A percentile compares a stretch with the other conserved stretches of the same genome.
These are phyloP conservation scores for Adelges cooleyi DNA, from an alignment of 1,140 invertebrate species.

Conservation along the genomic window DNA sequence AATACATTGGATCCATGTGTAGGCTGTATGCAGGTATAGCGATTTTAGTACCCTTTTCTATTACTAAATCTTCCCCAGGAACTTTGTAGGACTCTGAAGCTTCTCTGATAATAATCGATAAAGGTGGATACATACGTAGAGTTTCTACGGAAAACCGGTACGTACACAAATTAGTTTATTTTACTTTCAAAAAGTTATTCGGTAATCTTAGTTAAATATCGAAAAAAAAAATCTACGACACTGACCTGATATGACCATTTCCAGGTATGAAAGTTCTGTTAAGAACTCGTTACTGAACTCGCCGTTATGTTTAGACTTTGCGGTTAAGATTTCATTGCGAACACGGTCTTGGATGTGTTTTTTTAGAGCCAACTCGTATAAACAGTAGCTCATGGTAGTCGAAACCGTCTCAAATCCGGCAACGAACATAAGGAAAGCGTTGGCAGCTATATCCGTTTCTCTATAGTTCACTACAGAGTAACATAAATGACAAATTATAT, in stretches of 20 bases:
- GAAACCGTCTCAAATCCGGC: conserved; percentile 32
- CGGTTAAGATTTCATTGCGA: conserved; percentile 23
- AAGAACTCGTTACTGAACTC: conserved; percentile 43
- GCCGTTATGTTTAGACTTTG: conserved; percentile 38
- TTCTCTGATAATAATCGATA: conserved; percentile 42
- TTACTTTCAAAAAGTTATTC: too few species aligned
- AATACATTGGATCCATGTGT: conserved; percentile 40
- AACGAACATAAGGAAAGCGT: conserved; percentile 31
- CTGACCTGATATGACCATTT: conserved; percentile 38
- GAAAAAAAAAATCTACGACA: too few species aligned
- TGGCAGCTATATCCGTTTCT: conserved; percentile 25
- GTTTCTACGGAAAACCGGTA: conserved; percentile 43
- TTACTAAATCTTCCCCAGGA: conserved; percentile 39
- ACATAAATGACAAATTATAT: background rate
- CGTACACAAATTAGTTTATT: too few species aligned
- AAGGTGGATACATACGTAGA: conserved; percentile 47
- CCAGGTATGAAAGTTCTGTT: conserved; percentile 37
- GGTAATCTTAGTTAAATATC: too few species aligned
- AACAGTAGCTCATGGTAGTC: conserved; percentile 25
- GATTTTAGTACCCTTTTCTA: conserved; percentile 42
- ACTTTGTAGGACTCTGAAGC: conserved; percentile 44
- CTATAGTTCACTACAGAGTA: background rate
- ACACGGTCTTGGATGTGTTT: conserved; percentile 31
- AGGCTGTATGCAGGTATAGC: conserved; percentile 40
- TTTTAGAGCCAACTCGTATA: conserved; percentile 31